Evolutionary conservation across 2,888 invertebrate species (phyloP).

Genomic region (Capitulum mitella): DNA sequence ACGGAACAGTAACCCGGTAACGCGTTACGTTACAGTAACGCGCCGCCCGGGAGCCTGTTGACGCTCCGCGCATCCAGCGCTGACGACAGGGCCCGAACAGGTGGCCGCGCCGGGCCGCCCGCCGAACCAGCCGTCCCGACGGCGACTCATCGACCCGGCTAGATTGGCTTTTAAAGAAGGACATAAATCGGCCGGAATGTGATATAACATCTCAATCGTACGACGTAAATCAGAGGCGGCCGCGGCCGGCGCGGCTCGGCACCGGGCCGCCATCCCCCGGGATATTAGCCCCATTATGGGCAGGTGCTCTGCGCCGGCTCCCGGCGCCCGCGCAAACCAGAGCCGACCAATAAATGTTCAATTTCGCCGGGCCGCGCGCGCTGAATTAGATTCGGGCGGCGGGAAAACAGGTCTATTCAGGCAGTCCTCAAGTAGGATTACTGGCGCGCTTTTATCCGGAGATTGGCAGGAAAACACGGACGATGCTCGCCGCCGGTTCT

Average conservation of each 20-base stretch:
- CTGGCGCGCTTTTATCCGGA: not conserved
- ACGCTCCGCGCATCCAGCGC: too few relatives aligned
- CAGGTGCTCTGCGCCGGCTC: not conserved
- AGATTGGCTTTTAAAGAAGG: conserved; percentile 2
- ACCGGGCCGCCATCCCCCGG: not conserved
- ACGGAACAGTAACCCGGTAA: too few relatives aligned
- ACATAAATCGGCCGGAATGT: not conserved
- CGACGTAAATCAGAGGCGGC: not conserved
- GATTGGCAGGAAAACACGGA: not conserved
- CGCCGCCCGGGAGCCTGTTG: too few relatives aligned
- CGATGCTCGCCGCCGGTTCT: too few relatives aligned
- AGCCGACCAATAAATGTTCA: conserved; percentile 3
- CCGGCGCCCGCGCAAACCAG: not conserved
- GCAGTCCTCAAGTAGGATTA: conserved; percentile 11
- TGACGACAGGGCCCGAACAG: not conserved
- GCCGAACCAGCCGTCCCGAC: not conserved
- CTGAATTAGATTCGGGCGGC: not conserved
- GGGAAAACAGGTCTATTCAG: not conserved
- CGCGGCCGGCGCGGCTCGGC: not conserved
- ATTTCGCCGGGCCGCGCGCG: not conserved
- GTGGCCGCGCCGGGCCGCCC: not conserved
- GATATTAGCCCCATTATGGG: conserved; percentile 1
- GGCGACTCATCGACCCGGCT: not conserved
- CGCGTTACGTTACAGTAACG: too few relatives aligned
- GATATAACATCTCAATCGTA: conserved; percentile 3